Conservation (phyloP, 2,113 vertebrate species). For the Zosterops lateralis region DNA sequence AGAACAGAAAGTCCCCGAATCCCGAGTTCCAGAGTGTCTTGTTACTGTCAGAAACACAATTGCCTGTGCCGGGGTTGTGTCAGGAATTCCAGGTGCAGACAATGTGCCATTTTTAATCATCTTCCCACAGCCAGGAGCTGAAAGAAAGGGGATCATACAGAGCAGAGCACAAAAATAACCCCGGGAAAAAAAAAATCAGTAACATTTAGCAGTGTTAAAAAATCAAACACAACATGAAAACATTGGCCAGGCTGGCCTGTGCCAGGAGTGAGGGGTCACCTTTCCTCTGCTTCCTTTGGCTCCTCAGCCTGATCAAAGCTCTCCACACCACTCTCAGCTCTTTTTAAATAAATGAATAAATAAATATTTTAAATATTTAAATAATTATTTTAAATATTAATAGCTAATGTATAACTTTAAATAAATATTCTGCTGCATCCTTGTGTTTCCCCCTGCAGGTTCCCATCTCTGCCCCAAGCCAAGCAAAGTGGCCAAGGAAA, state of each 20-base stretch:
- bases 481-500: background rate
- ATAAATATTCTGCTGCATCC: background rate
- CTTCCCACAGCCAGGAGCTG: slow-evolving; percentile 26
- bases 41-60: slow-evolving; percentile 62
- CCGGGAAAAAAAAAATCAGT: background rate
- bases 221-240: background rate
- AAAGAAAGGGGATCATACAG: background rate
- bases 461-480: background rate
- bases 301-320: background rate
- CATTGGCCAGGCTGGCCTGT: fast-evolving
- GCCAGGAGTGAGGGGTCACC: fast-evolving
- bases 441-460: background rate
- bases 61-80: slow-evolving; percentile 20
- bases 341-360: background rate
- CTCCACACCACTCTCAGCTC: background rate
- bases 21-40: slow-evolving; percentile 25
- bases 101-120: slow-evolving; percentile 42
- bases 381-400: too few relatives aligned
- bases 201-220: background rate
- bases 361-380: too few relatives aligned
- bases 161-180: background rate
- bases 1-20: slow-evolving; percentile 45
- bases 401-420: too few relatives aligned
- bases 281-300: background rate
- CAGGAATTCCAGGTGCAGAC: slow-evolving; percentile 48